Percentiles rank a stretch among this genome's conserved stretches.
These are phyloP conservation scores for Acronicta leporina DNA, from an alignment of 2,888 invertebrate genomes.

Conservation along the genomic window DNA sequence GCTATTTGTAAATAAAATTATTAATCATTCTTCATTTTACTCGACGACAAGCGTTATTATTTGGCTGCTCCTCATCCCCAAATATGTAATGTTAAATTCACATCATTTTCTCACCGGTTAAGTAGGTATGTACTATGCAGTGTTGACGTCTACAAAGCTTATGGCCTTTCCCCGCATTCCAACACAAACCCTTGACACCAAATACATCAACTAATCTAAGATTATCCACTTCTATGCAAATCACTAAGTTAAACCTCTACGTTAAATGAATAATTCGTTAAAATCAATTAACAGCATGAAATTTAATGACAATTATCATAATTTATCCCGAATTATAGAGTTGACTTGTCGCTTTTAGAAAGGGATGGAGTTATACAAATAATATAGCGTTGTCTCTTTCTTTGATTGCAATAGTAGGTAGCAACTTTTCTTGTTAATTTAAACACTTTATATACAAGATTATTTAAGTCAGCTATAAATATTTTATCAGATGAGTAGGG, in stretches of 20 bases:
- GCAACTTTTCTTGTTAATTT: slow-evolving; percentile 24
- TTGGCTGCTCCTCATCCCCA: too few relatives aligned
- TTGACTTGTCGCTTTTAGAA: slow-evolving; percentile 6
- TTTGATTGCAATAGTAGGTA: not conserved
- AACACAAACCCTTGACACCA: slow-evolving; percentile 47
- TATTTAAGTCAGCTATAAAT: slow-evolving; percentile 28
- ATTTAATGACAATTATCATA: slow-evolving; percentile 46
- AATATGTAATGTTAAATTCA: slow-evolving; percentile 18
- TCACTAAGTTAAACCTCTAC: slow-evolving; percentile 39
- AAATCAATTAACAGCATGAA: slow-evolving; percentile 46
- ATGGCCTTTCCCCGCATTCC: slow-evolving; percentile 52
- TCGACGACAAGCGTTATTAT: too few relatives aligned
- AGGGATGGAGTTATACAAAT: slow-evolving; percentile 9
- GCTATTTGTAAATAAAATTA: too few relatives aligned
- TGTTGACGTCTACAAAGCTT: slow-evolving; percentile 7
- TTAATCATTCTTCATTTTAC: too few relatives aligned
- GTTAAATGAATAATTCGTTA: slow-evolving; percentile 33
- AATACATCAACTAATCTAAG: slow-evolving; percentile 31
- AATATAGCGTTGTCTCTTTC: slow-evolving; percentile 12
- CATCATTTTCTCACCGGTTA: slow-evolving; percentile 27
- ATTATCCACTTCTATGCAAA: slow-evolving; percentile 49
- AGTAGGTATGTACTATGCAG: slow-evolving; percentile 1
- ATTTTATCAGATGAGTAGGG: slow-evolving; percentile 30
- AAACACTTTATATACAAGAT: slow-evolving; percentile 33
- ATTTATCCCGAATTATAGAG: slow-evolving; percentile 28